phyloP scores from a whole-genome alignment of 2,888 invertebrate species.

The Phortica okadai region DNA sequence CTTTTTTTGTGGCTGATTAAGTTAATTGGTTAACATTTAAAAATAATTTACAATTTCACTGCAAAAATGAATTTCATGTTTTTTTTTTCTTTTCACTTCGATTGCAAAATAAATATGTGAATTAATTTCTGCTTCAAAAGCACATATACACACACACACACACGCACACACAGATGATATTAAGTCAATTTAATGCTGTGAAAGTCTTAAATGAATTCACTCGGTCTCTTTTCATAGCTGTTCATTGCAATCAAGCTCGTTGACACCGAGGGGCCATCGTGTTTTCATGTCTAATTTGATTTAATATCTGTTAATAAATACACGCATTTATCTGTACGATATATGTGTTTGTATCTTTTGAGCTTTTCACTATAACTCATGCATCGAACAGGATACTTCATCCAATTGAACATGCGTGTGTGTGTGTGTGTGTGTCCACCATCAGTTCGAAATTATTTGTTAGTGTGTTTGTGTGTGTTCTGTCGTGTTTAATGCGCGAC shows the following conservation, averaged over 20 bases:
- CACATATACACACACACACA: slow-evolving; percentile 1
- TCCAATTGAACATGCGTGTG: not conserved
- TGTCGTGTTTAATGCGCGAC: not conserved
- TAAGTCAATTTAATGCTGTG: slow-evolving; percentile 44
- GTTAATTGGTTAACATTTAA: slow-evolving; percentile 42
- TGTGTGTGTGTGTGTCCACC: not conserved
- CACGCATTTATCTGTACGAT: not conserved
- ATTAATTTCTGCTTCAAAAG: slow-evolving; percentile 29
- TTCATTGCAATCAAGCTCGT: slow-evolving; percentile 13
- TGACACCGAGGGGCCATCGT: not conserved
- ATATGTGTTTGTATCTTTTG: not conserved
- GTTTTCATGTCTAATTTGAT: slow-evolving; percentile 31
- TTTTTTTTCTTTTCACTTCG: slow-evolving; percentile 19
- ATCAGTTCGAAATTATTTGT: not conserved
- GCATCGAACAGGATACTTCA: too few relatives aligned
- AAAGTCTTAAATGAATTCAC: slow-evolving; percentile 53
- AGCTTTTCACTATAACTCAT: too few relatives aligned
- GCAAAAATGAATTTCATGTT: slow-evolving; percentile 21
- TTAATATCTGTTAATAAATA: slow-evolving; percentile 19
- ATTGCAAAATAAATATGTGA: slow-evolving; percentile 21
- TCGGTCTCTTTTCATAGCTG: not conserved
- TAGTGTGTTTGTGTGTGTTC: not conserved
- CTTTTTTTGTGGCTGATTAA: slow-evolving; percentile 39
- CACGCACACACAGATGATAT: slow-evolving; percentile 19
- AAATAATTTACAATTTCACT: slow-evolving; percentile 39